Evolutionary conservation across 1,140 invertebrate genomes (phyloP), one percentile per base, ranked within the genome.

Genomic region (Pseudomyrmex dendroicus): DNA sequence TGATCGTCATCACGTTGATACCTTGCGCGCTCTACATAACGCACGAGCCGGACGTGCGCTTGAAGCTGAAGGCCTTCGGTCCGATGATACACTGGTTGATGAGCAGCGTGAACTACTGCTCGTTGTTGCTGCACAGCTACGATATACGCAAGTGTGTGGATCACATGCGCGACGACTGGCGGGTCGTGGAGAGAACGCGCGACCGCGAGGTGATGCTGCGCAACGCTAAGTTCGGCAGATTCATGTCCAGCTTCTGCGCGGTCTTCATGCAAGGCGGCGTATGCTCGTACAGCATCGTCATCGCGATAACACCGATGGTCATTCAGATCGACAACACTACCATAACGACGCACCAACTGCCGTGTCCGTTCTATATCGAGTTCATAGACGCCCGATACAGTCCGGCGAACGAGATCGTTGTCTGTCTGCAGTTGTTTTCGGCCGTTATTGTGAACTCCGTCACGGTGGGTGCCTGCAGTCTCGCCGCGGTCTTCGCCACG

Each of bases 31-130:
- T 87, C 22, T 87, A 59, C 13, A 85, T 88, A 0, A 83, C 91
- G 15, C 73, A 89, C 12, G 89, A 91, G 2, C 76, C 83, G n/a
- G 80, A 86, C 54, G 52, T 82, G 2, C 44, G 83, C 13, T 57
- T 84, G 0, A 90, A 82, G 20, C 68, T 93, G 44, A 91, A 91
- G 20, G 78, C 91, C 0, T 88, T 89, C 4, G 92, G 91, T 8
- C 89, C 92, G 0, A 80, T 91, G 82, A 91, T 89, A 46, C 91
- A 92, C 46, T 88, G 86, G 73, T 1, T 91, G 9, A 93, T 92
- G 89, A 87, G 87, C 2, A 89, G 91, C 7, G 7, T 86, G 12
- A 93, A 93, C 50, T 92, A 93, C 12, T 89, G 76, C 7, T 91
- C 73, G 3, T 63, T 93, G 0, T 50, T 91, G 2, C 17, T 66